These are phyloP conservation scores for Polia nebulosa DNA, from an alignment of 2,888 invertebrate species.

Conservation along the genomic window DNA sequence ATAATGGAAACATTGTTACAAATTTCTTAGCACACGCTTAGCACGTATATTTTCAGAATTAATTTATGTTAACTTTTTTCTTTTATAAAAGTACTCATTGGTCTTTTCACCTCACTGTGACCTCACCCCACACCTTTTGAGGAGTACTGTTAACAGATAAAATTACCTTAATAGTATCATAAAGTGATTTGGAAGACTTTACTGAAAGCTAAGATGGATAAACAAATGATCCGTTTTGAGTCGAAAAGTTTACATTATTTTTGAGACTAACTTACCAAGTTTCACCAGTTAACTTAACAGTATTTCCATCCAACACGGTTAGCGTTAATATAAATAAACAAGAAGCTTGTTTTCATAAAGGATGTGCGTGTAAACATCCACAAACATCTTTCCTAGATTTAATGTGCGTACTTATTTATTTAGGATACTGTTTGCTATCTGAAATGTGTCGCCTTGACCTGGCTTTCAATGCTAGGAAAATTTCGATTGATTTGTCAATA, in stretches of 20 bases:
- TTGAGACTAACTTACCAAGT: not conserved
- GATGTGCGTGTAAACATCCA: conserved; percentile 41
- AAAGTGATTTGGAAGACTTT: not conserved
- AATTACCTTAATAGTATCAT: not conserved
- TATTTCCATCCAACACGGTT: conserved; percentile 15
- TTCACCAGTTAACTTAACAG: not conserved
- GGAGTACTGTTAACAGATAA: not conserved
- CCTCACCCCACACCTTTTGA: not conserved
- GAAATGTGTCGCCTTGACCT: conserved; percentile 56
- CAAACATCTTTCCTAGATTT: conserved; percentile 51
- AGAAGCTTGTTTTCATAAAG: conserved; percentile 51
- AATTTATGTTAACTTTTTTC: not conserved
- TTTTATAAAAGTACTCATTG: not conserved
- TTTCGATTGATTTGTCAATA: conserved; percentile 38
- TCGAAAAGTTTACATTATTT: not conserved
- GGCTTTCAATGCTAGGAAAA: conserved; percentile 31
- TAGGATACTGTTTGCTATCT: conserved; percentile 57
- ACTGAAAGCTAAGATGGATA: not conserved
- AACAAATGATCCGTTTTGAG: conserved; percentile 2
- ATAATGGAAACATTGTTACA: not conserved
- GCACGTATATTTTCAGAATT: not conserved
- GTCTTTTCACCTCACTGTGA: not conserved
- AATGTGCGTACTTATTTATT: conserved; percentile 59
- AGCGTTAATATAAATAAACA: conserved; percentile 39
- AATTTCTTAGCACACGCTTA: not conserved